phyloP scores from a whole-genome alignment of 2,113 vertebrate genomes.

The Rhegmatorhina hoffmannsi region DNA sequence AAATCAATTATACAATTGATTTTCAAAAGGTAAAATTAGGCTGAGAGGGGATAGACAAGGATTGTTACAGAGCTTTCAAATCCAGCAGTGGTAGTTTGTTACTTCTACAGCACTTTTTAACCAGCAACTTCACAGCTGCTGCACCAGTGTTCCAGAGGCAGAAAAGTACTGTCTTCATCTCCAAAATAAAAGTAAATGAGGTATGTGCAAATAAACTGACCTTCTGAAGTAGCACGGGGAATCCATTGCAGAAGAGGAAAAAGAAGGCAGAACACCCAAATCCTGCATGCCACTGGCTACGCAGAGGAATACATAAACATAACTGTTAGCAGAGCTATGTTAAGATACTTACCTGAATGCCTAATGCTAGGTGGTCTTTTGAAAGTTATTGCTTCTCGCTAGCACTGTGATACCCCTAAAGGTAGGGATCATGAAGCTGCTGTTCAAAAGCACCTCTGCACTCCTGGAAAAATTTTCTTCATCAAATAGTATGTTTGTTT shows the following conservation, averaged over 20 bases:
- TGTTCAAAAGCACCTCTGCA: not conserved
- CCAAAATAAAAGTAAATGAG: not conserved
- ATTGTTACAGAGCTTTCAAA: not conserved
- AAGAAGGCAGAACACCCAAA: not conserved
- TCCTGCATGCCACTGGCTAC: not conserved
- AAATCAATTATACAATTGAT: not conserved
- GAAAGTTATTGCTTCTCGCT: not conserved
- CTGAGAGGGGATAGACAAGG: not conserved
- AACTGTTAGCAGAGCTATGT: not conserved
- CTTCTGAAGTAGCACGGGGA: not conserved
- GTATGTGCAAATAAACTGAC: not conserved
- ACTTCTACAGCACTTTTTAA: not conserved
- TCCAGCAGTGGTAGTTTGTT: not conserved
- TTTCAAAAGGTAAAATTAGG: slow-evolving; percentile 7
- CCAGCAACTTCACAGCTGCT: not conserved
- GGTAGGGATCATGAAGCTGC: not conserved
- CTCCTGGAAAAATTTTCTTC: not conserved
- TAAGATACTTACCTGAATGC: not conserved
- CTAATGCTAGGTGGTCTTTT: not conserved
- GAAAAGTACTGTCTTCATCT: not conserved
- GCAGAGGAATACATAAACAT: not conserved
- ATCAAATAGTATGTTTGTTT: not conserved
- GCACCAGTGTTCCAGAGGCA: not conserved
- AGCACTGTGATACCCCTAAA: not conserved
- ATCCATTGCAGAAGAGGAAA: not conserved